These are phyloP conservation scores for Laspeyria flexula DNA, from an alignment of 2,888 invertebrate genomes.

Conservation along the genomic window DNA sequence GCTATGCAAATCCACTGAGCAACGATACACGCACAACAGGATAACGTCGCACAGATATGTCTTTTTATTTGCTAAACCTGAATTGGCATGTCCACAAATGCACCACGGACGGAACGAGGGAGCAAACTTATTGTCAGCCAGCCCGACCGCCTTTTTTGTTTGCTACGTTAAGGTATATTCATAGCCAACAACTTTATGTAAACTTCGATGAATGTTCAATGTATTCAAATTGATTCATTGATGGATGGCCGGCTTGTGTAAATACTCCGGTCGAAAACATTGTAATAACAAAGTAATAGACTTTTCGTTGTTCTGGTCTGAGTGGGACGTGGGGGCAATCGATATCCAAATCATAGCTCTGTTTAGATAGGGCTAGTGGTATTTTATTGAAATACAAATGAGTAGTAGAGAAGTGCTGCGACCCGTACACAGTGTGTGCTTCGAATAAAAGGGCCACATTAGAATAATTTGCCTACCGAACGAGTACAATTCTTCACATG, in stretches of 20 bases:
- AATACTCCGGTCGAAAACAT: constrained; percentile 63
- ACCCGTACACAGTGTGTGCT: constrained; percentile 75
- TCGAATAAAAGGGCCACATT: constrained; percentile 85
- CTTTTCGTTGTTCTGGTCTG: constrained; percentile 49
- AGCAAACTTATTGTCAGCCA: constrained; percentile 51
- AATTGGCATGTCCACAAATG: constrained; percentile 62
- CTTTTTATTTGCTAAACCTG: constrained; percentile 67
- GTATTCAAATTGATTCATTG: constrained; percentile 80
- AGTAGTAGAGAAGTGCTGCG: constrained; percentile 69
- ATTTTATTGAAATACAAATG: constrained; percentile 85
- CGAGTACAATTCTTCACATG: constrained; percentile 85
- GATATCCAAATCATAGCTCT: constrained; percentile 69
- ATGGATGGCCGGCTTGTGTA: constrained; percentile 66
- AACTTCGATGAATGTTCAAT: constrained; percentile 72
- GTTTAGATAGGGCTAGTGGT: constrained; percentile 83
- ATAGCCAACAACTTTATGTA: constrained; percentile 61
- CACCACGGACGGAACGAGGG: constrained; percentile 51
- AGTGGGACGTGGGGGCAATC: constrained; percentile 35
- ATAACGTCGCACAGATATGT: constrained; percentile 63
- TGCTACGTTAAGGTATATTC: constrained; percentile 55
- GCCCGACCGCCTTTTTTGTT: constrained; percentile 63
- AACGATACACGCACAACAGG: constrained; percentile 68
- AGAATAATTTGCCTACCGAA: constrained; percentile 83
- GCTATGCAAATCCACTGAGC: constrained; percentile 82
- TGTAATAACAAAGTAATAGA: constrained; percentile 62